Percentiles rank a stretch among this genome's conserved stretches.
Evolutionary conservation across 2,888 invertebrate species (phyloP).

Genomic region (Cryptus viduatorius): DNA sequence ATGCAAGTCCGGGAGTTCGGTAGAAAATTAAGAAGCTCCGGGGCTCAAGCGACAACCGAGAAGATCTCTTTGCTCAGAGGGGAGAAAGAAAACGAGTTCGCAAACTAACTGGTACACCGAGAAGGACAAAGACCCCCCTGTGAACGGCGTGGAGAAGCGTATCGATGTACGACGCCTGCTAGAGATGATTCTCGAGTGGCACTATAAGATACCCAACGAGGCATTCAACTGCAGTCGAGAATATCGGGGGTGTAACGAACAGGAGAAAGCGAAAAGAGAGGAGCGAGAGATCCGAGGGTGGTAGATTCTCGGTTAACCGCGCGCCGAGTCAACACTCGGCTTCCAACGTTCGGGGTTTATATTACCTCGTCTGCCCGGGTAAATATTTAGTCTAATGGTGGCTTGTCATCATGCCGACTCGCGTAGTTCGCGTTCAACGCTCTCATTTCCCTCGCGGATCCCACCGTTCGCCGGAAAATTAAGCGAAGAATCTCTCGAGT

Average conservation of each 20-base stretch:
- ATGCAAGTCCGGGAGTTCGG: conserved; percentile 39
- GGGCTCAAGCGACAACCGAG: conserved; percentile 12
- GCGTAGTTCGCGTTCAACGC: conserved; percentile 28
- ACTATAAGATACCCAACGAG: conserved; percentile 46
- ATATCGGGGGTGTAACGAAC: conserved; percentile 33
- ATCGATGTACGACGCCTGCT: conserved; percentile 64
- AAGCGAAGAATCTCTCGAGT: conserved; percentile 41
- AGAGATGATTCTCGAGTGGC: conserved; percentile 62
- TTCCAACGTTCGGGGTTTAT: conserved; percentile 54
- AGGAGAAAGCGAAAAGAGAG: conserved; percentile 34
- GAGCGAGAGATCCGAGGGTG: conserved; percentile 42
- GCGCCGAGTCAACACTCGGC: conserved; percentile 63
- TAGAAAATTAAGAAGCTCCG: conserved; percentile 51
- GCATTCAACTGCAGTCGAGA: conserved; percentile 53
- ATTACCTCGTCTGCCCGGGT: conserved; percentile 59
- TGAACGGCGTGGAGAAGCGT: conserved; percentile 28
- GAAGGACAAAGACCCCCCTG: conserved; percentile 50
- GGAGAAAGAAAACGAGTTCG: conserved; percentile 50
- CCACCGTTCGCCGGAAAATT: conserved; percentile 47
- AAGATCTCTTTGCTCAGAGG: conserved; percentile 14
- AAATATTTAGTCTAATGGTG: conserved; percentile 70
- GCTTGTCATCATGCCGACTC: conserved; percentile 59
- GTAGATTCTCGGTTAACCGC: conserved; percentile 66
- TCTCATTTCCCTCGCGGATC: conserved; percentile 27
- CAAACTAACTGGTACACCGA: conserved; percentile 53